phyloP scores from a whole-genome alignment of 2,888 invertebrate species.

The Aporophyla nigra region DNA sequence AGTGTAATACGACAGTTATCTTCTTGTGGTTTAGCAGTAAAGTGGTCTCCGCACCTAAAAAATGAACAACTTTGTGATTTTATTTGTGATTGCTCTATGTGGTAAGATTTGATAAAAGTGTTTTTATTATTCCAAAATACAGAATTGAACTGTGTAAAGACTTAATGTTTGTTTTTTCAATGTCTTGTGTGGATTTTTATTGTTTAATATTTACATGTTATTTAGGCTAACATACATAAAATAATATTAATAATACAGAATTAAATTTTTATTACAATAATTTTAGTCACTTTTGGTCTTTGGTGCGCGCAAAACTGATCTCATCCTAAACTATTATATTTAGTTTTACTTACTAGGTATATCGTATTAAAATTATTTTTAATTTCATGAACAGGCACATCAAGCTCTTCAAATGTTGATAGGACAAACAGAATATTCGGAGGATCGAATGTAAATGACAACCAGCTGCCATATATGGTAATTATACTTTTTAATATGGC shows the following conservation, averaged over 20 bases:
- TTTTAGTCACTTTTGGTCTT: neutral
- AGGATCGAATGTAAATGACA: neutral
- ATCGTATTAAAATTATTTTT: neutral
- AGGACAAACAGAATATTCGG: constrained; percentile 14
- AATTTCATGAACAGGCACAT: constrained; percentile 21
- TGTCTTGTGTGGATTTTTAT: too few species aligned
- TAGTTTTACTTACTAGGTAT: neutral
- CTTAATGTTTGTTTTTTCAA: too few species aligned
- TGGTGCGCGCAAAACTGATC: neutral
- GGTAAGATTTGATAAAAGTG: constrained; percentile 24
- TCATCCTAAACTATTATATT: neutral
- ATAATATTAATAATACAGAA: neutral
- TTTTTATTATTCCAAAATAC: neutral
- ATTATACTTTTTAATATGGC: neutral
- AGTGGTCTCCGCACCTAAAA: neutral
- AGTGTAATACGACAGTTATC: neutral
- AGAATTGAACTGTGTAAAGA: too few species aligned
- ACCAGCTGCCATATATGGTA: constrained; percentile 22
- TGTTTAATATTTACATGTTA: too few species aligned
- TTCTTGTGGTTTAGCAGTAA: neutral
- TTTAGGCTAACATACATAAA: too few species aligned
- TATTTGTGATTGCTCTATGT: constrained; percentile 36
- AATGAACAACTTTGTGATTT: constrained; percentile 19
- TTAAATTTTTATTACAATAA: neutral
- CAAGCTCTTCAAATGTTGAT: constrained; percentile 14